Percentiles rank a stretch among this genome's conserved stretches.
These are phyloP conservation scores for Azemiops feae DNA, from an alignment of 2,113 vertebrate species.

Conservation along the genomic window DNA sequence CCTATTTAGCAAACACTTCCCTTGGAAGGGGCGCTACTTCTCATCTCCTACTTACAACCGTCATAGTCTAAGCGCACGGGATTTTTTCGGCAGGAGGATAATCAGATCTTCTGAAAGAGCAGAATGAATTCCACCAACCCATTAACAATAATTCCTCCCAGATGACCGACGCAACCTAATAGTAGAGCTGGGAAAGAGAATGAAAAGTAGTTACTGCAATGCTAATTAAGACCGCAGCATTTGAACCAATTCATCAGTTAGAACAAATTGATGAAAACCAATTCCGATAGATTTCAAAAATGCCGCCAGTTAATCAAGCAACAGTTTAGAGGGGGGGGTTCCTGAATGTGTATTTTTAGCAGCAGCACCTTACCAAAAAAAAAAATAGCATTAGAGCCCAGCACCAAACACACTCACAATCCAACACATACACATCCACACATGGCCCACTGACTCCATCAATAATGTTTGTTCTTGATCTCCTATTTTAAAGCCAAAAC, in stretches of 20 bases:
- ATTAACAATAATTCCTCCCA: not conserved
- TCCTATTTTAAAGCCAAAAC: not conserved
- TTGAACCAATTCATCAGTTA: not conserved
- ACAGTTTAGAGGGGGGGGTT: too few relatives aligned
- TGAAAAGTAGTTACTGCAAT: not conserved
- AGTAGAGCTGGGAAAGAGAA: fast-evolving
- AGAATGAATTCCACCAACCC: not conserved
- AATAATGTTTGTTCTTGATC: not conserved
- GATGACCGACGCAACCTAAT: not conserved
- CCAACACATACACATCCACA: not conserved
- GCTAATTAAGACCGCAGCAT: not conserved
- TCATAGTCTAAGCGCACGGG: constrained; percentile 51
- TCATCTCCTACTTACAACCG: constrained; percentile 11
- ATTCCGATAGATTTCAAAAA: not conserved
- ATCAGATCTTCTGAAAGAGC: constrained; percentile 54
- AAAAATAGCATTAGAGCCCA: not conserved
- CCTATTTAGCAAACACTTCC: constrained; percentile 38
- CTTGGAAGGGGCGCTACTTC: constrained; percentile 27
- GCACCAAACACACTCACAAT: not conserved
- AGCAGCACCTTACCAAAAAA: not conserved
- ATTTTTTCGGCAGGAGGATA: constrained; percentile 53
- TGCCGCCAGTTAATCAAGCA: not conserved
- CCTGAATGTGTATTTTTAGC: not conserved
- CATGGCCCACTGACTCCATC: not conserved
- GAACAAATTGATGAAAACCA: not conserved